These are phyloP conservation scores for Bursaphelenchus okinawaensis DNA, from an alignment of 2,888 invertebrate genomes.

Conservation along the genomic window DNA sequence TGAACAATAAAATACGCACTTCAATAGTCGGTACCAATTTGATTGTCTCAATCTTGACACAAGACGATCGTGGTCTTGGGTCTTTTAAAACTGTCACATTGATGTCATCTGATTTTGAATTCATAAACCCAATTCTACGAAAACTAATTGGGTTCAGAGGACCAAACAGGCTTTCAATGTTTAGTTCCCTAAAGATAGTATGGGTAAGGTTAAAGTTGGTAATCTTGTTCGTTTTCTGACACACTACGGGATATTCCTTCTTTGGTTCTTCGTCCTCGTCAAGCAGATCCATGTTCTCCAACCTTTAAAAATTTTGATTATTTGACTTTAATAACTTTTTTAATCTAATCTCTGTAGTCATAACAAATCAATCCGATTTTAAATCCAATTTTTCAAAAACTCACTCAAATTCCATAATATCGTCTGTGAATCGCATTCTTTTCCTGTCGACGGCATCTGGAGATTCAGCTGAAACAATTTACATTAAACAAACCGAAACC, in stretches of 20 bases:
- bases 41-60: conserved; percentile 4
- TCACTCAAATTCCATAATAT: neutral
- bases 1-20: too few species aligned
- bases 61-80: neutral
- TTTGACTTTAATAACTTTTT: too few species aligned
- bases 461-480: neutral
- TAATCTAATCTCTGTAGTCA: too few species aligned
- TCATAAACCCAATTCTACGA: neutral
- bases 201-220: neutral
- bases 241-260: neutral
- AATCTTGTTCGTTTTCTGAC: neutral
- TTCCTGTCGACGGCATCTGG: neutral
- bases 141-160: neutral
- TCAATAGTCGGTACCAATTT: conserved; percentile 15
- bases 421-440: neutral
- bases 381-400: too few species aligned
- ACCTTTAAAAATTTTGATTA: neutral
- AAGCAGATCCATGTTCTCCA: neutral
- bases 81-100: neutral
- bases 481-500: too few species aligned
- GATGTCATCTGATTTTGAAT: neutral
- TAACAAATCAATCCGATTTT: too few species aligned
- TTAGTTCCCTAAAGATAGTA: neutral
- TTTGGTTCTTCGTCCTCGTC: neutral
- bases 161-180: neutral